Conservation (phyloP, 2,797 vertebrate species). For the Podarcis siculus region DNA sequence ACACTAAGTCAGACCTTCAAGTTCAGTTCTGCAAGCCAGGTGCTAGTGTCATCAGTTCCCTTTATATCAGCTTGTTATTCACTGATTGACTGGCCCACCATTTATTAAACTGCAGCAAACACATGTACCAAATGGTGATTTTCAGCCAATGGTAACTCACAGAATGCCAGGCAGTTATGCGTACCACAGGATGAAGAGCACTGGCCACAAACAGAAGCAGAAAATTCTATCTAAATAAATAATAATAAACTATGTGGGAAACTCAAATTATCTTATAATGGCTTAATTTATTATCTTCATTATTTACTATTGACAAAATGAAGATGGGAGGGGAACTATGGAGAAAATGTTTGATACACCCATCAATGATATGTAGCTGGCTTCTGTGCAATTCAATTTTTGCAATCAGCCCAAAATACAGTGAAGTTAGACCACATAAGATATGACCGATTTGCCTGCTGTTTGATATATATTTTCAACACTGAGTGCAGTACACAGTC, state of each 20-base stretch:
- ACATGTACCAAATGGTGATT: too few relatives aligned
- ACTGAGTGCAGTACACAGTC: not conserved
- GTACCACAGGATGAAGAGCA: too few relatives aligned
- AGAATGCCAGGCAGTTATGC: too few relatives aligned
- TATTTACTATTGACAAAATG: slow-evolving; percentile 39
- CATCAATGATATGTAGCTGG: not conserved
- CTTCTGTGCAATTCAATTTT: not conserved
- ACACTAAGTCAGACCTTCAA: not conserved
- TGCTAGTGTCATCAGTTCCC: slow-evolving; percentile 33
- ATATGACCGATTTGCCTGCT: not conserved
- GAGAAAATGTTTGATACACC: slow-evolving; percentile 4
- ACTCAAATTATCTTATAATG: slow-evolving; percentile 1
- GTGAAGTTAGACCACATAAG: not conserved
- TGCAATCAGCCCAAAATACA: not conserved
- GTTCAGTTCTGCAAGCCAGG: slow-evolving; percentile 40
- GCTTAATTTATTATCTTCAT: slow-evolving; percentile 35
- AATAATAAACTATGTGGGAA: not conserved
- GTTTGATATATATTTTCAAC: not conserved
- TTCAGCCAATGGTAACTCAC: too few relatives aligned
- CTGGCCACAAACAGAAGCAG: not conserved
- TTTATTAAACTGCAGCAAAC: slow-evolving; percentile 31
- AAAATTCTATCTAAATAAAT: not conserved
- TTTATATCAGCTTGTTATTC: slow-evolving; percentile 49
- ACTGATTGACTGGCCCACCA: slow-evolving; percentile 33
- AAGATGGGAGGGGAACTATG: not conserved